Base-by-base conservation (phyloP, 2,113 vertebrate genomes). In the Collichthys lucidus region DNA sequence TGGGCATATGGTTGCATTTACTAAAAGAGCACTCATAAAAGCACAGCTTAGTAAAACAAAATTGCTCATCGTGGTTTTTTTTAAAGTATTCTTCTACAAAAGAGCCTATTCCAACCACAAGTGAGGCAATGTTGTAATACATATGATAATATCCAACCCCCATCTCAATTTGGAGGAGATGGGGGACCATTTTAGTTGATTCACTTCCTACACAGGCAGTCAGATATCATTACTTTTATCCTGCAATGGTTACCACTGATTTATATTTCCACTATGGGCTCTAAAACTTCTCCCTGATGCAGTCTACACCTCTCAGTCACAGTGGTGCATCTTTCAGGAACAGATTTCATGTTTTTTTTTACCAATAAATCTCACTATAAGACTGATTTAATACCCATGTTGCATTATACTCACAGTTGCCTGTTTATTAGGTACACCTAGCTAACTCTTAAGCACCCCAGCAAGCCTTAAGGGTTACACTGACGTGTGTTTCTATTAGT, bases 1-100 rank as follows among this genome's bases (percentile, higher is more conserved):
- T 65, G 73, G 75, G 67, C 93, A 94, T 92, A 91, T 93, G 94
- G 92, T 93, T 93, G 88, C 90, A 77, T 90, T 94, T 94, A 93
- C 70, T 60, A 60, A 89, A 74, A 80, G 69, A 86, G 80, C 24
- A 77, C 86, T 91, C 86, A 70, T 90, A 94, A 92, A 94, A 87
- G 87, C 89, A 79, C 76, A 85, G 85, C 87, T 90, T 80, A 91
- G 79, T 88, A 87, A 91, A 91, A 88, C 85, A 89, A 85, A 92
- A 92, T 89, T 88, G 89, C 84, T 92, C 89, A 91, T 91, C 57
- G 77, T 85, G 83, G 83, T 73, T 17, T 85, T 92, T 92, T 88
- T 82, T 35, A n/a, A 86, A 87, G 81, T 88, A 86, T 91, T 90
- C 72, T 69, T 86, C 83, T 85, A 88, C 77, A 88, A 85, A 90